These are phyloP conservation scores for Marronus borbonicus DNA, from an alignment of 2,888 invertebrate species.

Conservation along the genomic window DNA sequence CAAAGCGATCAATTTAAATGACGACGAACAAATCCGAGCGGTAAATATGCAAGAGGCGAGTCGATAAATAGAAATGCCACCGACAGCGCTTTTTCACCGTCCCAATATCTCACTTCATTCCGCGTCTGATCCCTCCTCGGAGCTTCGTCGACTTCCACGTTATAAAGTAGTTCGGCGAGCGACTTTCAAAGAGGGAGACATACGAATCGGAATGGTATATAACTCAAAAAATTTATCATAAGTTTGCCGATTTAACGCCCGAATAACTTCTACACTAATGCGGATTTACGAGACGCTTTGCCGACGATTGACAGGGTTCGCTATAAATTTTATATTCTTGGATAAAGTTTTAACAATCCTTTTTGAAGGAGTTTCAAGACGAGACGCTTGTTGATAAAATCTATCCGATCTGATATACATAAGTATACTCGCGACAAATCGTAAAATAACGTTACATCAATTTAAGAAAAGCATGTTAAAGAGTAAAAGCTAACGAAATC, in stretches of 20 bases:
- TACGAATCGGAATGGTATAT: constrained; percentile 33
- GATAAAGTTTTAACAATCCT: constrained; percentile 28
- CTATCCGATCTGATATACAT: constrained; percentile 21
- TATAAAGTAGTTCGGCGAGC: constrained; percentile 9
- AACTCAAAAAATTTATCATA: constrained; percentile 45
- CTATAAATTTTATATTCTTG: constrained; percentile 37
- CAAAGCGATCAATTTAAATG: constrained; percentile 5
- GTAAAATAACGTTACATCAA: too few relatives aligned
- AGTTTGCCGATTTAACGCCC: constrained; percentile 38
- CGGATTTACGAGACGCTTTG: constrained; percentile 40
- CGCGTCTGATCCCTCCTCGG: not conserved
- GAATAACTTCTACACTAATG: constrained; percentile 38
- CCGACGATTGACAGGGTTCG: constrained; percentile 33
- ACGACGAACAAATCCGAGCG: not conserved
- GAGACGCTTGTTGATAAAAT: constrained; percentile 16
- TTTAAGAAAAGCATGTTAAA: too few relatives aligned
- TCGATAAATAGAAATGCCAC: not conserved
- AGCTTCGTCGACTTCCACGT: not conserved
- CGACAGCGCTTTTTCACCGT: constrained; percentile 5
- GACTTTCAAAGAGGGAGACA: constrained; percentile 17
- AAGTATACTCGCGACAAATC: not conserved
- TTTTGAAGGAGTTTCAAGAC: not conserved
- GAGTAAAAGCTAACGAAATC: too few relatives aligned
- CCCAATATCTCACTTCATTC: constrained; percentile 12
- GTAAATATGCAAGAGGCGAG: not conserved